phyloP scores from a whole-genome alignment of 2,888 invertebrate genomes.

The Epiblema foenella region DNA sequence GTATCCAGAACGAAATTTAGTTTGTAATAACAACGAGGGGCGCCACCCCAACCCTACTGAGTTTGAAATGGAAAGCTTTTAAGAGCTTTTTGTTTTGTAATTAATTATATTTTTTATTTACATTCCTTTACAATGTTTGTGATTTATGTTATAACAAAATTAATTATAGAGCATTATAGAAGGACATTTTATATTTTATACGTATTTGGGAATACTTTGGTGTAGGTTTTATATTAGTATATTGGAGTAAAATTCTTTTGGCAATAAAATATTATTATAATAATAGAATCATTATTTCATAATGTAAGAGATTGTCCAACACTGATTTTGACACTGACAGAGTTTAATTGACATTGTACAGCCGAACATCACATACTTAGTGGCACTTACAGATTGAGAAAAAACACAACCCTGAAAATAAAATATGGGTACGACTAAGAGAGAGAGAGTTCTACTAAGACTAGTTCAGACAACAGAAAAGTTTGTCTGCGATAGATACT shows the following conservation, averaged over 20 bases:
- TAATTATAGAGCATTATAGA: conserved; percentile 30
- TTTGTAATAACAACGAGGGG: conserved; percentile 78
- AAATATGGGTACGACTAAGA: conserved; percentile 33
- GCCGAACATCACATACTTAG: conserved; percentile 7
- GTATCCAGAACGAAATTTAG: conserved; percentile 72
- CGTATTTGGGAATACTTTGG: background rate
- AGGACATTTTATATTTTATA: conserved; percentile 5
- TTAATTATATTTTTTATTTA: conserved; percentile 77
- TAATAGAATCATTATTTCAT: too few species aligned
- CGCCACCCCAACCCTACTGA: conserved; percentile 77
- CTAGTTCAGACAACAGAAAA: conserved; percentile 23
- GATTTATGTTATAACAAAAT: conserved; percentile 49
- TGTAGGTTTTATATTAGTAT: background rate
- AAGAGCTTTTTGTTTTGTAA: conserved; percentile 83
- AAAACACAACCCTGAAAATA: conserved; percentile 38
- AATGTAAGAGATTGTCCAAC: too few species aligned
- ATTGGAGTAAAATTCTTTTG: too few species aligned
- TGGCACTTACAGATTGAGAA: conserved; percentile 29
- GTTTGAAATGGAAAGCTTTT: conserved; percentile 82
- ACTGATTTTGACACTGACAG: background rate
- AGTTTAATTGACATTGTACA: conserved; percentile 26
- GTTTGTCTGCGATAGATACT: conserved; percentile 31
- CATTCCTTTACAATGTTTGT: conserved; percentile 62
- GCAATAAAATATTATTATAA: too few species aligned
- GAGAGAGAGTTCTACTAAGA: conserved; percentile 31